These are phyloP conservation scores for Nothura maculosa DNA, from an alignment of 2,797 vertebrate genomes.

Conservation along the genomic window DNA sequence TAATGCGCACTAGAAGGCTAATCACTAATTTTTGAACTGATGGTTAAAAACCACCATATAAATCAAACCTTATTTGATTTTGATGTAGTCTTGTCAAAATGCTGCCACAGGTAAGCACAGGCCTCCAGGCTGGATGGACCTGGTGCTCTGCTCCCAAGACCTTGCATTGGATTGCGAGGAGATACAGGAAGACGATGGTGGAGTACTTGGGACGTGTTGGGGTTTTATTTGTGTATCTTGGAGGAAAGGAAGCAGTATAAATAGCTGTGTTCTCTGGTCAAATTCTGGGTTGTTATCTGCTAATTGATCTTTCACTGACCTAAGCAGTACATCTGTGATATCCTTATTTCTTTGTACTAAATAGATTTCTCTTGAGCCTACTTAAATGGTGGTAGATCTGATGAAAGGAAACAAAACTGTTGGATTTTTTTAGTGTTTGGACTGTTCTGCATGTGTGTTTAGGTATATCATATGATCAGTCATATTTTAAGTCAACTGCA, in stretches of 20 bases:
- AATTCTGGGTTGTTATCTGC: background rate
- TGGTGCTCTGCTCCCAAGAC: background rate
- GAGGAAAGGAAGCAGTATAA: background rate
- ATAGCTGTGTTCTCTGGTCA: background rate
- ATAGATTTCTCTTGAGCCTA: background rate
- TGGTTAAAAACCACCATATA: background rate
- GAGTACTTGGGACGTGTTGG: background rate
- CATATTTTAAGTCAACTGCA: background rate
- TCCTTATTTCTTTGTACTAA: background rate
- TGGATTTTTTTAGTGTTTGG: background rate
- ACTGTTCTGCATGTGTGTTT: accelerated
- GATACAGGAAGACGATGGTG: background rate
- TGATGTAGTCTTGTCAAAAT: background rate
- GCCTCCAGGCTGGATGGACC: background rate
- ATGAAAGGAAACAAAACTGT: background rate
- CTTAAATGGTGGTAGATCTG: background rate
- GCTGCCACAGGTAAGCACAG: background rate
- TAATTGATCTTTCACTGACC: background rate
- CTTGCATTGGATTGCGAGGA: background rate
- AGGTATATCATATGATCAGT: background rate
- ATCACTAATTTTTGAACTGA: background rate
- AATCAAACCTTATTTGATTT: background rate
- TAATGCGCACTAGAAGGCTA: background rate
- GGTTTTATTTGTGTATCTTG: background rate
- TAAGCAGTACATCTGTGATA: background rate